Base-by-base conservation (phyloP, 2,797 vertebrate species). In the Brachyalestes nurse region DNA sequence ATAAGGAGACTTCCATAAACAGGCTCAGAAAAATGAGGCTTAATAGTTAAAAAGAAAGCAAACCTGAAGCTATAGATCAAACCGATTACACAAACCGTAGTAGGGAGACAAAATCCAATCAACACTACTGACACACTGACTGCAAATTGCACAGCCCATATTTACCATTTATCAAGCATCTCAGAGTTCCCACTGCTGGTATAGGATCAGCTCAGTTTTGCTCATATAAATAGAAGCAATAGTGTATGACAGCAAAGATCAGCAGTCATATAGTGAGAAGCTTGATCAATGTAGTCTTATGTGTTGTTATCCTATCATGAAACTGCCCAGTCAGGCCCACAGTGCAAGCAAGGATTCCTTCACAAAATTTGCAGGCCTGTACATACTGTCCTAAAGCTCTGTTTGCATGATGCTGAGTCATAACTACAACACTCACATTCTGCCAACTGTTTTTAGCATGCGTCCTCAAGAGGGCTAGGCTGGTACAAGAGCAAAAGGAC, bases 341-440 rank as follows among this genome's bases (percentile, higher is more conserved):
- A 77, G 53, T 70, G 72, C 72, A 77, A 72, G 57, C 62, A 60
- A 57, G 73, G 28, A 71, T 62, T 65, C 1, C 40, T 73, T 74
- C 51, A 70, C n/a, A 62, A 70, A 70, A 75, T 53, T 16, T 2
- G 49, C 42, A 76, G 74, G 8, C 23, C 69, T 73, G 72, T 75
- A 81, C 67, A 78, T 64, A 67, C 71, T 81, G 84, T 83, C 71
- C 76, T 53, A 57, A 70, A 28, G 14, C 70, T 81, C 55, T 74
- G 73, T 77, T 75, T 58, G 34, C 70, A 75, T 51, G 58, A 89
- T 85, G 92, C 92, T 94, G 92, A 93, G 92, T 94, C 93, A 94
- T 93, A 92, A 91, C 90, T 92, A 90, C 91, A 90, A 93, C 90
- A 92, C 91, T 92, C 89, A 83, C 86, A 86, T 82, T 21, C 86